Conservation (phyloP, 2,113 vertebrate genomes). For the Tyto alba region DNA sequence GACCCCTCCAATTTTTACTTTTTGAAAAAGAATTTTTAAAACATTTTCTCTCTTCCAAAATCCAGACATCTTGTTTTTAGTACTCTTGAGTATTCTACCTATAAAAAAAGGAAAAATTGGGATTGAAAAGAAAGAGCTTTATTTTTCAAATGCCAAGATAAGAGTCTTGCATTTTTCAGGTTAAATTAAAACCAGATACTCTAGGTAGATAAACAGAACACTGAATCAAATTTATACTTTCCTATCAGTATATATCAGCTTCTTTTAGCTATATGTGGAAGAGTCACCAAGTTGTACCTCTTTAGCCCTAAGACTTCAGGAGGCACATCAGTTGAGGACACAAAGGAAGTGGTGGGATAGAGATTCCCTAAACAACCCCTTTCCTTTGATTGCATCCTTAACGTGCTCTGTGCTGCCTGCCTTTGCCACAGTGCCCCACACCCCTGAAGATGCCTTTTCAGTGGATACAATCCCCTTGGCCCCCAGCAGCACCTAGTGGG, state of each 20-base stretch:
- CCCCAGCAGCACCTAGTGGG: not conserved
- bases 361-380: not conserved
- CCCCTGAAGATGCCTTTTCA: not conserved
- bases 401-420: not conserved
- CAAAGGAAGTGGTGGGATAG: not conserved
- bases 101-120: not conserved
- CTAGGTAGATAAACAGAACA: not conserved
- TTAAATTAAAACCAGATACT: not conserved
- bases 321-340: not conserved
- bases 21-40: not conserved
- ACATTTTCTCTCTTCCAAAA: not conserved
- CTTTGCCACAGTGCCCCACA: not conserved
- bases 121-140: not conserved
- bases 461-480: no score
- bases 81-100: not conserved
- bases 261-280: not conserved
- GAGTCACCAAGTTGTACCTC: not conserved
- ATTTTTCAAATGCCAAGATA: not conserved
- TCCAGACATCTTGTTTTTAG: not conserved
- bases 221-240: not conserved
- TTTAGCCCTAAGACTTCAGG: not conserved
- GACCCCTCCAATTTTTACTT: rapidly evolving
- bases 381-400: not conserved
- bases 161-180: not conserved
- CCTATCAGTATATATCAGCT: not conserved